phyloP scores from a whole-genome alignment of 2,797 vertebrate species.

The Pseudochaenichthys georgianus region DNA sequence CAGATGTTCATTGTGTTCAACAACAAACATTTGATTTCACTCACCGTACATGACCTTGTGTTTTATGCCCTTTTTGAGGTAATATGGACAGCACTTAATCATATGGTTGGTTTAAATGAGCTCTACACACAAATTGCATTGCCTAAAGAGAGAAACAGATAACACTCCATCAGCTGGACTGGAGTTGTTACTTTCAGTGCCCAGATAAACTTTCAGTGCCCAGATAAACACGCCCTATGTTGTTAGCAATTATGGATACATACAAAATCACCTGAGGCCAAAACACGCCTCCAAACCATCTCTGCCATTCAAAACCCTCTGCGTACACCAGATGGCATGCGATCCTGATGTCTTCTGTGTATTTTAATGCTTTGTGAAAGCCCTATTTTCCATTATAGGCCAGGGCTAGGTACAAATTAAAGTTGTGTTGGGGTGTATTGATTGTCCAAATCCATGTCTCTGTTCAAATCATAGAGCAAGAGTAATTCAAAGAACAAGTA shows the following conservation, averaged over 20 bases:
- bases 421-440: background rate
- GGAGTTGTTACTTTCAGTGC: background rate
- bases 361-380: background rate
- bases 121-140: background rate
- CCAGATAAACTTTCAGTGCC: background rate
- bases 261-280: constrained; percentile 22
- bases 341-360: background rate
- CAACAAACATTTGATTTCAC: too few relatives aligned
- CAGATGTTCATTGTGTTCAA: background rate
- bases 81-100: background rate
- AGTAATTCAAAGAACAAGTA: background rate
- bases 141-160: background rate
- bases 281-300: background rate
- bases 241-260: background rate
- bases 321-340: background rate
- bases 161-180: constrained; percentile 1
- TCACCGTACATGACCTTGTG: background rate
- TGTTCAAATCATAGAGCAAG: background rate
- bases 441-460: too few relatives aligned
- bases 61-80: background rate
- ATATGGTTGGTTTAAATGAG: background rate
- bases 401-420: background rate
- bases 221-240: background rate
- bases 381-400: background rate
- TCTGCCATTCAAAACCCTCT: background rate